Evolutionary conservation across 2,888 invertebrate genomes (phyloP).

Genomic region (Calameuta filiformis): DNA sequence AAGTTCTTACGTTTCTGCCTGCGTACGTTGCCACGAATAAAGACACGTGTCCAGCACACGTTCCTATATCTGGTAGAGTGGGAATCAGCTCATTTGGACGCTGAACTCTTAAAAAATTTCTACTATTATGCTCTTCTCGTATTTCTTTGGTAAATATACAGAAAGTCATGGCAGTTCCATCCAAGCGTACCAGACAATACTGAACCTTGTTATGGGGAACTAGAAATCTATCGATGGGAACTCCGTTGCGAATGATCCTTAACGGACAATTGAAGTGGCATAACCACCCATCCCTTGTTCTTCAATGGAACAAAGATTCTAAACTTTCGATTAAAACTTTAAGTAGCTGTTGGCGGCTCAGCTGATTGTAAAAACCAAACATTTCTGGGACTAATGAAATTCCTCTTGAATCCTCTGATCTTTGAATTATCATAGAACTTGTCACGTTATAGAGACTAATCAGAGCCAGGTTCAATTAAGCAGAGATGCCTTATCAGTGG

Average conservation of each 20-base stretch:
- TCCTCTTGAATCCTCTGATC: too few relatives aligned
- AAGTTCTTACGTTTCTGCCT: not conserved
- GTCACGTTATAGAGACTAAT: too few relatives aligned
- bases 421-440: too few relatives aligned
- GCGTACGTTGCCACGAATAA: not conserved
- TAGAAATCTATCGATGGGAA: not conserved
- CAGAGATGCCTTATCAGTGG: not conserved
- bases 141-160: not conserved
- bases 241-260: not conserved
- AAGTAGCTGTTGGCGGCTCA: too few relatives aligned
- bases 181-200: not conserved
- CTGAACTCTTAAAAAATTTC: not conserved
- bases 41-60: not conserved
- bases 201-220: not conserved
- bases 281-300: not conserved
- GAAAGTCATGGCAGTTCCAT: not conserved
- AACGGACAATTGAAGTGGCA: not conserved
- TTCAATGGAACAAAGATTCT: not conserved
- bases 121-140: not conserved
- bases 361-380: too few relatives aligned
- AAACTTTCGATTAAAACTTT: not conserved
- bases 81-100: not conserved
- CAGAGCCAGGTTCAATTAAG: not conserved
- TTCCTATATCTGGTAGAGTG: not conserved
- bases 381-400: too few relatives aligned